These are phyloP conservation scores for Taenaris catops DNA, from an alignment of 2,888 invertebrate species.

Conservation along the genomic window DNA sequence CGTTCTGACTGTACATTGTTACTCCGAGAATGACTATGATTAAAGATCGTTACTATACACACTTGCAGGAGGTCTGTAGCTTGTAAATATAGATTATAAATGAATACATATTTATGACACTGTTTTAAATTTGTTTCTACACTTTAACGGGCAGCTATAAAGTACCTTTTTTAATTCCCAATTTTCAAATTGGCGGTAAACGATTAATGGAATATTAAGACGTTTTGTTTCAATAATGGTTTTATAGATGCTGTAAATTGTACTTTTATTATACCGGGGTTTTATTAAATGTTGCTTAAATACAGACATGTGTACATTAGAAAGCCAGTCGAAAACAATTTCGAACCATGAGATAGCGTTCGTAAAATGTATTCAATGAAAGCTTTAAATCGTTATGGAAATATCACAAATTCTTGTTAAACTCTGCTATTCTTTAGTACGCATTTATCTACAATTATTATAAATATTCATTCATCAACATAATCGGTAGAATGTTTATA, in stretches of 20 bases:
- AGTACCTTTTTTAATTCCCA: conserved; percentile 18
- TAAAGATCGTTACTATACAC: conserved; percentile 23
- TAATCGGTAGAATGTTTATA: no score
- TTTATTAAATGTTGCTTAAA: no score
- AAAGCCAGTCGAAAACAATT: no score
- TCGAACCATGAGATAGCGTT: no score
- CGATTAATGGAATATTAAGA: conserved; percentile 5
- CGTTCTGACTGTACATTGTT: conserved; percentile 14
- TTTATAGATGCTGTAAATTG: conserved; percentile 17
- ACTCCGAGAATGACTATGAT: conserved; percentile 23
- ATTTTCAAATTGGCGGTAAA: conserved; percentile 14
- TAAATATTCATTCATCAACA: no score
- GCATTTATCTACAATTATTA: no score
- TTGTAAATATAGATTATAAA: conserved; percentile 22
- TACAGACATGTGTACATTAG: no score
- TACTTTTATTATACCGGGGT: no score
- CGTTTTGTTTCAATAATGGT: conserved; percentile 17
- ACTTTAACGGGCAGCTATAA: conserved; percentile 18
- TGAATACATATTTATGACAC: conserved; percentile 17
- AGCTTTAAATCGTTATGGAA: no score
- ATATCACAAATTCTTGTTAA: no score
- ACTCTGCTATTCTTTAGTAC: no score
- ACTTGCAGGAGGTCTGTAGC: conserved; percentile 19
- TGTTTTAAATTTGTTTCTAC: conserved; percentile 19
- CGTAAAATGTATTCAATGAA: no score